Percentiles rank a stretch among this genome's conserved stretches.
These are phyloP conservation scores for Enteromius fasciolatus DNA, from an alignment of 2,797 vertebrate species.

Conservation along the genomic window DNA sequence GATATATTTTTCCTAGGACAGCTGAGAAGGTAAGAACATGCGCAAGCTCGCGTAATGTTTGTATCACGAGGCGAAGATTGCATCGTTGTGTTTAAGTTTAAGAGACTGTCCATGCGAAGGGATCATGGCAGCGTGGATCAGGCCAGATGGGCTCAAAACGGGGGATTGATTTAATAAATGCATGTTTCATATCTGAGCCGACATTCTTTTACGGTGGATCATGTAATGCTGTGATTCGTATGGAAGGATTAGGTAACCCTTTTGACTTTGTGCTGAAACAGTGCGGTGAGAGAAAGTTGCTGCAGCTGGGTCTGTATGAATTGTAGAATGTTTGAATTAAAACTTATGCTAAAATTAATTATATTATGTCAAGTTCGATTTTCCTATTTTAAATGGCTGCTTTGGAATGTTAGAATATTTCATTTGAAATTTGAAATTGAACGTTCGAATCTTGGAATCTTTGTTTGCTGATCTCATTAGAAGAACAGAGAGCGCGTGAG, in stretches of 20 bases:
- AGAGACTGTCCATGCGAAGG: slow-evolving; percentile 12
- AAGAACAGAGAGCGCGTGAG: no score
- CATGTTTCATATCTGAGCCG: background rate
- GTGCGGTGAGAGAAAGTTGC: background rate
- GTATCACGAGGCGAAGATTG: background rate
- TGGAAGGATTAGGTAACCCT: background rate
- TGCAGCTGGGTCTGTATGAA: background rate
- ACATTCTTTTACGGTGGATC: background rate
- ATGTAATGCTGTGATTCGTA: slow-evolving; percentile 3
- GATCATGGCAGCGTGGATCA: slow-evolving; percentile 42
- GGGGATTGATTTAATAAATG: background rate
- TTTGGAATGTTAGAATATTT: background rate
- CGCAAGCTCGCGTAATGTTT: background rate
- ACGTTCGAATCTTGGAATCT: background rate
- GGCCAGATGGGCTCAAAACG: slow-evolving; percentile 33
- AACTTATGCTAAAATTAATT: background rate
- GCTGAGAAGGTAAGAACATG: slow-evolving; percentile 60
- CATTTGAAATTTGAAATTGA: background rate
- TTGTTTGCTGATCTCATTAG: background rate
- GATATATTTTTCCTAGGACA: slow-evolving; percentile 64
- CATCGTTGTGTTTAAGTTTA: slow-evolving; percentile 2
- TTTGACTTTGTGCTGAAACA: background rate
- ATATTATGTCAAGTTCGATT: background rate
- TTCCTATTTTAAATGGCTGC: background rate
- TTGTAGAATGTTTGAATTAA: background rate